These are phyloP conservation scores for Ryuthela nishihirai DNA, from an alignment of 2,888 invertebrate species.

Conservation along the genomic window DNA sequence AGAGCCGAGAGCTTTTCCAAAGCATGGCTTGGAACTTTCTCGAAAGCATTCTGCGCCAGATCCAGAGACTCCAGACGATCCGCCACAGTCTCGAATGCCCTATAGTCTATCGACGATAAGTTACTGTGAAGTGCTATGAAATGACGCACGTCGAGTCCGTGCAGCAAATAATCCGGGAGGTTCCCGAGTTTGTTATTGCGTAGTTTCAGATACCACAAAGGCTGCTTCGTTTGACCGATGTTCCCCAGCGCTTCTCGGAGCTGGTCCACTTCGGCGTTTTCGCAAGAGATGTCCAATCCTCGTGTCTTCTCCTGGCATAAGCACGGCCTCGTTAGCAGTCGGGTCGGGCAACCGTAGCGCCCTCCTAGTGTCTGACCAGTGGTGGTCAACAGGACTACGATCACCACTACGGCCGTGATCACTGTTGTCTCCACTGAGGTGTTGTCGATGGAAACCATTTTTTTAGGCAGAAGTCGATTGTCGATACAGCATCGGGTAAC, in stretches of 20 bases:
- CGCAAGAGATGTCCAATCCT: slow-evolving; percentile 75
- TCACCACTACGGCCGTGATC: too few species aligned
- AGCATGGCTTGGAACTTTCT: slow-evolving; percentile 48
- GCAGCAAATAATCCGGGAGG: slow-evolving; percentile 69
- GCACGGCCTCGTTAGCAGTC: slow-evolving; percentile 59
- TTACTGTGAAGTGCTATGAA: slow-evolving; percentile 82
- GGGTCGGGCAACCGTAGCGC: slow-evolving; percentile 38
- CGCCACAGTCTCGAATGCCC: slow-evolving; percentile 82
- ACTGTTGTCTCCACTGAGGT: too few species aligned
- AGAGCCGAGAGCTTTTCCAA: slow-evolving; percentile 51
- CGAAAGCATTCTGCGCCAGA: slow-evolving; percentile 78
- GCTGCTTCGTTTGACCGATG: slow-evolving; percentile 34
- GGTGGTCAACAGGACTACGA: too few species aligned
- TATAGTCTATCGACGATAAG: slow-evolving; percentile 78
- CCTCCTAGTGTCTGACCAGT: too few species aligned
- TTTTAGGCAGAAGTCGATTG: too few species aligned
- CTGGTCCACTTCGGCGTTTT: slow-evolving; percentile 52
- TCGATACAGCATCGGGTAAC: too few species aligned
- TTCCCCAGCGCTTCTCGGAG: slow-evolving; percentile 35
- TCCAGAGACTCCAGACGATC: slow-evolving; percentile 74
- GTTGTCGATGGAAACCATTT: too few species aligned
- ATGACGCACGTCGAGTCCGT: slow-evolving; percentile 81
- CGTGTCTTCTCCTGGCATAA: slow-evolving; percentile 80
- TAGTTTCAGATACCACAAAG: slow-evolving; percentile 82
- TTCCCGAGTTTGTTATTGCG: slow-evolving; percentile 81